These are phyloP conservation scores for Steinernema feltiae DNA, from an alignment of 1,140 invertebrate species.

Conservation along the genomic window DNA sequence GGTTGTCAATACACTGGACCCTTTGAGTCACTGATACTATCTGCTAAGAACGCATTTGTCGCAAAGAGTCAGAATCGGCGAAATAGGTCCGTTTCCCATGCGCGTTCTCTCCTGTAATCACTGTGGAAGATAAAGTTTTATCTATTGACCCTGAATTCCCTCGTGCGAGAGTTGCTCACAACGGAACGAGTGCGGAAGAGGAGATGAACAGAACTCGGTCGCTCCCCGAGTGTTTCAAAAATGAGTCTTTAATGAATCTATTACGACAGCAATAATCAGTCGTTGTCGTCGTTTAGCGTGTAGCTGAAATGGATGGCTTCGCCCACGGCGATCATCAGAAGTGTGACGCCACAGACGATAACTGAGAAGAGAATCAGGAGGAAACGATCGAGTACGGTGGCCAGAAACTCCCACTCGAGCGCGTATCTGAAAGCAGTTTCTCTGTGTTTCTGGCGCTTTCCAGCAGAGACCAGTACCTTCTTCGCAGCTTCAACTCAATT, in stretches of 20 bases:
- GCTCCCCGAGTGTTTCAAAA: too few species aligned
- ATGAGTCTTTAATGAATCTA: not conserved
- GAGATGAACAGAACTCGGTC: too few species aligned
- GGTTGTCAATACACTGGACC: not conserved
- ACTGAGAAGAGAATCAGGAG: constrained; percentile 51
- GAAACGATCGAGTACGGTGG: constrained; percentile 53
- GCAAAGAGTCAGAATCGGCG: not conserved
- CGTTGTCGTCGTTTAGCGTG: constrained; percentile 22
- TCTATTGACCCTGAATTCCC: too few species aligned
- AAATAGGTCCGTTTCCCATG: too few species aligned
- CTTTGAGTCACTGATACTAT: too few species aligned
- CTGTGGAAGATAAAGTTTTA: too few species aligned
- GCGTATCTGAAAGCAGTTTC: constrained; percentile 49
- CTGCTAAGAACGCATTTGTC: not conserved
- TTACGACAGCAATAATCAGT: constrained; percentile 1
- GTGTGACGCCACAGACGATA: constrained; percentile 49
- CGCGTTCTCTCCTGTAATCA: too few species aligned
- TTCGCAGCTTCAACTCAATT: constrained; percentile 33
- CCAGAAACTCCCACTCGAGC: constrained; percentile 57
- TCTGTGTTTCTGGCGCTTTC: too few species aligned
- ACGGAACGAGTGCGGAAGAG: too few species aligned
- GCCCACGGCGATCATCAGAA: constrained; percentile 53
- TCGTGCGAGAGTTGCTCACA: too few species aligned
- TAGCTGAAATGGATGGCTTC: constrained; percentile 56
- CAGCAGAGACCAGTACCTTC: too few species aligned